These are phyloP conservation scores for Drosophila nigromelanica DNA, from an alignment of 1,140 invertebrate genomes.

Conservation along the genomic window DNA sequence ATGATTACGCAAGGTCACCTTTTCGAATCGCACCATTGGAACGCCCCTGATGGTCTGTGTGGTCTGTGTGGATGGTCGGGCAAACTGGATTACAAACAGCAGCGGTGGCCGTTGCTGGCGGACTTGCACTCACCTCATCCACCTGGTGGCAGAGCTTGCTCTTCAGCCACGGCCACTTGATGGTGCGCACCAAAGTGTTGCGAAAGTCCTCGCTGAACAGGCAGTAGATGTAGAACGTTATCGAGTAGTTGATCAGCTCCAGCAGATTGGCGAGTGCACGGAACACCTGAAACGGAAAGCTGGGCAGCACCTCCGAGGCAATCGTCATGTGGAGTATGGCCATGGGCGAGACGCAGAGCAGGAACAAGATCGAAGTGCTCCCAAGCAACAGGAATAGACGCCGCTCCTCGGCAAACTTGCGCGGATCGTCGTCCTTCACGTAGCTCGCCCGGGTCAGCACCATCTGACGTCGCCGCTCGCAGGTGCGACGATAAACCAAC, in stretches of 20 bases:
- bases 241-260: constrained; percentile 90
- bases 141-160: constrained; percentile 67
- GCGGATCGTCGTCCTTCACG: constrained; percentile 86
- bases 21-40: constrained; percentile 75
- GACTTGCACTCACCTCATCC: constrained; percentile 78
- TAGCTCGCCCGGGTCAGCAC: constrained; percentile 84
- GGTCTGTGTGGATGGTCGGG: constrained; percentile 57
- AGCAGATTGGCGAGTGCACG: constrained; percentile 89
- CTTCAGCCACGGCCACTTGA: constrained; percentile 86
- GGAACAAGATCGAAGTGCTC: constrained; percentile 89
- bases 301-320: constrained; percentile 86
- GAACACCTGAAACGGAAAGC: constrained; percentile 89
- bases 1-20: constrained; percentile 62
- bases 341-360: constrained; percentile 91
- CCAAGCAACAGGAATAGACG: constrained; percentile 88
- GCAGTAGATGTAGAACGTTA: constrained; percentile 92
- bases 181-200: constrained; percentile 88
- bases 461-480: constrained; percentile 87
- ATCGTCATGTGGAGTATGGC: constrained; percentile 89
- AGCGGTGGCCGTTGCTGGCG: constrained; percentile 58
- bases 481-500: constrained; percentile 88
- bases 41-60: constrained; percentile 31
- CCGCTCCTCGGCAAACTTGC: constrained; percentile 89
- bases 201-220: constrained; percentile 91
- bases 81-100: constrained; percentile 58